These are phyloP conservation scores for Xyrichtys novacula DNA, from an alignment of 2,797 vertebrate species.

Conservation along the genomic window DNA sequence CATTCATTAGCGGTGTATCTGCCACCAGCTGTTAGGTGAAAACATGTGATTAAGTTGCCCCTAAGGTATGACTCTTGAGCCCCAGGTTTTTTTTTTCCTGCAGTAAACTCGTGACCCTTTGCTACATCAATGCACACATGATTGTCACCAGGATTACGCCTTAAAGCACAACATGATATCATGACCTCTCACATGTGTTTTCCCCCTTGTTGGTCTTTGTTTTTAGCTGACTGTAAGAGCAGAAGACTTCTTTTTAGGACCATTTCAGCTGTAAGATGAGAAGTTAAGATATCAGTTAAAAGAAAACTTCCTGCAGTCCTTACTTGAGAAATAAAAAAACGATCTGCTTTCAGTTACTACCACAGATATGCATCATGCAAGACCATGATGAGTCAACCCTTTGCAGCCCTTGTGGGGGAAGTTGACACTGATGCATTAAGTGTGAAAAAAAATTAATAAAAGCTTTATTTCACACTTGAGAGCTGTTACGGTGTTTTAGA, in stretches of 20 bases:
- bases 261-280: not conserved
- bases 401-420: constrained; percentile 25
- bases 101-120: constrained; percentile 32
- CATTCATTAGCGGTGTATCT: not conserved
- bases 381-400: constrained; percentile 14
- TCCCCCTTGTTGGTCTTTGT: not conserved
- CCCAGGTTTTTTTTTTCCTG: constrained; percentile 3
- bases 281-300: not conserved
- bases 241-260: not conserved
- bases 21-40: constrained; percentile 25
- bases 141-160: constrained; percentile 1
- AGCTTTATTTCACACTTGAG: not conserved
- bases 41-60: constrained; percentile 36
- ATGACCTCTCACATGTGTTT: not conserved
- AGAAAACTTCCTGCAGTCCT: not conserved
- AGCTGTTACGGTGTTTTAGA: not conserved
- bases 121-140: constrained; percentile 38
- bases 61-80: not conserved
- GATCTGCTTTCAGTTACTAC: not conserved
- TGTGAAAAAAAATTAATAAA: constrained; percentile 12
- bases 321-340: not conserved
- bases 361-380: not conserved
- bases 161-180: constrained; percentile 1
- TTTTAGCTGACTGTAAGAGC: not conserved
- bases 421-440: not conserved